Evolutionary conservation across 2,797 vertebrate species (phyloP).

Genomic region (Scomberomorus guttatus): DNA sequence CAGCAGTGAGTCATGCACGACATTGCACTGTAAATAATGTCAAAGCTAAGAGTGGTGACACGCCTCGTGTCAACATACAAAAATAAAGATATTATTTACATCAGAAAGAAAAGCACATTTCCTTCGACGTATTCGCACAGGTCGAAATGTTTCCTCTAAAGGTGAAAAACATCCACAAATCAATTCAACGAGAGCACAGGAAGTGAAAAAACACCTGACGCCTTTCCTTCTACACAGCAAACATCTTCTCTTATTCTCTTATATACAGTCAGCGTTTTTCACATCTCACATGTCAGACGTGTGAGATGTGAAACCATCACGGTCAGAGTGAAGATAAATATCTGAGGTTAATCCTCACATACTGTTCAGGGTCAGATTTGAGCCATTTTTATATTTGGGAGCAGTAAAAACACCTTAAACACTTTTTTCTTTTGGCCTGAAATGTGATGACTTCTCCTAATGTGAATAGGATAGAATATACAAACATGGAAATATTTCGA

Average conservation of each 20-base stretch:
- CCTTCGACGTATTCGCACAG: slow-evolving; percentile 32
- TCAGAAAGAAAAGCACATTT: slow-evolving; percentile 46
- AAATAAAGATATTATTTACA: slow-evolving; percentile 89
- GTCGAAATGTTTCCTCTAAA: slow-evolving; percentile 43
- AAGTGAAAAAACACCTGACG: neutral
- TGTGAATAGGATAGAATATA: too few relatives aligned
- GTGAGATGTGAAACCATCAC: too few relatives aligned
- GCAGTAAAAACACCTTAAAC: too few relatives aligned
- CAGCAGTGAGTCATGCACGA: slow-evolving; percentile 76
- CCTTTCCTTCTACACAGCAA: neutral
- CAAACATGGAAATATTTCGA: too few relatives aligned
- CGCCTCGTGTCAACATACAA: slow-evolving; percentile 77
- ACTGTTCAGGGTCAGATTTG: too few relatives aligned
- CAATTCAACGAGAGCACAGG: neutral
- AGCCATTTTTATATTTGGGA: too few relatives aligned
- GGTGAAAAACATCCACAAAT: slow-evolving; percentile 43
- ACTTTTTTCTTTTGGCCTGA: too few relatives aligned
- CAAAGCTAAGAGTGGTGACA: slow-evolving; percentile 60
- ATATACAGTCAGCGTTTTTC: neutral
- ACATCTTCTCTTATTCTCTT: neutral
- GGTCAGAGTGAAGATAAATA: too few relatives aligned
- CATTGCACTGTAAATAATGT: slow-evolving; percentile 75
- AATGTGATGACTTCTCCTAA: too few relatives aligned
- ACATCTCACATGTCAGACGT: too few relatives aligned
- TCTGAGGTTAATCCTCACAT: too few relatives aligned